A percentile compares a stretch with the other conserved stretches of the same genome.
phyloP scores from a whole-genome alignment of 2,797 vertebrate genomes.

The Podargus strigoides region DNA sequence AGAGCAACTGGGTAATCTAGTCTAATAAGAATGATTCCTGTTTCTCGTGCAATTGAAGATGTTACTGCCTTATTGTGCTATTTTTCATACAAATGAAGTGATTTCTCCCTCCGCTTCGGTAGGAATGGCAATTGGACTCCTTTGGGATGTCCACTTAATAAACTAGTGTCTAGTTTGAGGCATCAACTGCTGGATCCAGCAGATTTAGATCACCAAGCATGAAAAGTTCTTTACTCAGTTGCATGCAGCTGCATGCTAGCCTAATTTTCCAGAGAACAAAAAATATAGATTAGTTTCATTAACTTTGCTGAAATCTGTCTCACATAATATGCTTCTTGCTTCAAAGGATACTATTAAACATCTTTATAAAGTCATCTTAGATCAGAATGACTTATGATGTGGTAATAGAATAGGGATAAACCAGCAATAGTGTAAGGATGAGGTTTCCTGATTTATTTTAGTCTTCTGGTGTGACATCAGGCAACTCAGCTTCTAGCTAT shows the following conservation, averaged over 20 bases:
- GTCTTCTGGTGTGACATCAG: background rate
- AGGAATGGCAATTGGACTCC: slow-evolving; percentile 2
- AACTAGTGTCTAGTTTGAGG: background rate
- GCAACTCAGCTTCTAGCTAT: background rate
- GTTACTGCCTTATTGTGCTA: slow-evolving; percentile 6
- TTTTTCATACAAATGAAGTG: slow-evolving; percentile 49
- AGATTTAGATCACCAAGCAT: background rate
- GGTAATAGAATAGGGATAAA: background rate
- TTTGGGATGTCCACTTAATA: background rate
- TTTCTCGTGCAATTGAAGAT: slow-evolving; percentile 1
- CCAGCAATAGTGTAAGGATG: background rate
- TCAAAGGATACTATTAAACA: background rate
- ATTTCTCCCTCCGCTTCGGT: background rate
- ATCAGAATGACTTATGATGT: background rate
- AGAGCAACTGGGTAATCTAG: background rate
- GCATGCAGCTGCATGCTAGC: background rate
- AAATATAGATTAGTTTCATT: slow-evolving; percentile 30
- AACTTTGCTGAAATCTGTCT: background rate
- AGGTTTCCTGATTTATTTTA: background rate
- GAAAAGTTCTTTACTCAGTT: background rate
- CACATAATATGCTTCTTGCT: background rate
- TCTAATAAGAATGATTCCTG: background rate
- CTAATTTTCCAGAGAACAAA: background rate
- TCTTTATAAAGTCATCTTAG: background rate
- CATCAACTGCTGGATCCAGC: background rate